Conservation (phyloP, 1,140 invertebrate genomes). For the Helicorthomorpha holstii region DNA sequence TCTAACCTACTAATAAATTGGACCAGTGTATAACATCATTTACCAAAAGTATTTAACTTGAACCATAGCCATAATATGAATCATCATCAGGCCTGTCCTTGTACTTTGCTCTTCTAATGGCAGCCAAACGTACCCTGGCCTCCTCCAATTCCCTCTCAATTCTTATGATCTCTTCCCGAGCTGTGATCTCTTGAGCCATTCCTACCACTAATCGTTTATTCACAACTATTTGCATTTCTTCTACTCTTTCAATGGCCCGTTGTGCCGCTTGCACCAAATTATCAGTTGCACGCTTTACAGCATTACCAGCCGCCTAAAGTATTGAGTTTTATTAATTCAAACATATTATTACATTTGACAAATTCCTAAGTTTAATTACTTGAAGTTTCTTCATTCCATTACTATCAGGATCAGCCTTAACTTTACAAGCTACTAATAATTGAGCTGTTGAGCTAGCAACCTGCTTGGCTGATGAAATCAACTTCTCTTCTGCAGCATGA, state of each 20-base stretch:
- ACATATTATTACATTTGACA: conserved; percentile 2
- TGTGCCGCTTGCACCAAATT: conserved; percentile 87
- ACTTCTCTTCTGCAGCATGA: conserved; percentile 79
- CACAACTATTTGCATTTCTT: conserved; percentile 72
- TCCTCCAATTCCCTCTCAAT: conserved; percentile 88
- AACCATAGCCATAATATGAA: conserved; percentile 10
- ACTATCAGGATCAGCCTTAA: conserved; percentile 90
- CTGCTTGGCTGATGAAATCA: conserved; percentile 92
- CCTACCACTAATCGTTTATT: conserved; percentile 83
- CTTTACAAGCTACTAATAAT: conserved; percentile 91
- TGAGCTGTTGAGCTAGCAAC: conserved; percentile 95
- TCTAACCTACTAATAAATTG: too few relatives aligned
- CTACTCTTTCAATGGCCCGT: conserved; percentile 75
- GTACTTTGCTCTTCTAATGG: conserved; percentile 31
- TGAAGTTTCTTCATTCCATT: conserved; percentile 81
- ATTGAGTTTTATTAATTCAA: conserved; percentile 2
- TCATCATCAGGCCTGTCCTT: conserved; percentile 7
- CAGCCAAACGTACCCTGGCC: conserved; percentile 64
- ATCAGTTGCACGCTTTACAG: conserved; percentile 93
- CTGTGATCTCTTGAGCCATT: conserved; percentile 78
- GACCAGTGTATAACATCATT: too few relatives aligned
- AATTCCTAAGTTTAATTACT: conserved; percentile 20
- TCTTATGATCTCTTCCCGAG: conserved; percentile 59
- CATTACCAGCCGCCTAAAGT: conserved; percentile 75
- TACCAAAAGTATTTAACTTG: not conserved